phyloP scores from a whole-genome alignment of 1,140 invertebrate genomes.

The Diorhabda elongata region DNA sequence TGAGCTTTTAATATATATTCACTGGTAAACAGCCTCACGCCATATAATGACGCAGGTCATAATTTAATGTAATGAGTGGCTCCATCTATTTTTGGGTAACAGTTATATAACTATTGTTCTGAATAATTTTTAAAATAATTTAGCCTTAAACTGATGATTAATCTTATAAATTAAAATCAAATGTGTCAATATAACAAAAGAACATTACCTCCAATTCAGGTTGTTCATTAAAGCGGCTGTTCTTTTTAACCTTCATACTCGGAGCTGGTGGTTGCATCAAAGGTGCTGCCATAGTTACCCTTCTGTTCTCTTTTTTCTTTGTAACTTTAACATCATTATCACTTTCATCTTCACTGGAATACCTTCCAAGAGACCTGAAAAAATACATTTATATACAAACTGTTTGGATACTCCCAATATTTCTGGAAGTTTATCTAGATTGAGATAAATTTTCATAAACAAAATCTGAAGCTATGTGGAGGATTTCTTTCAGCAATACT shows the following conservation, averaged over 20 bases:
- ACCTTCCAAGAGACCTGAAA: constrained; percentile 51
- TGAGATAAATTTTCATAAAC: no score
- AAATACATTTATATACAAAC: constrained; percentile 5
- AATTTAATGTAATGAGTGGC: no score
- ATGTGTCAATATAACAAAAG: neutral
- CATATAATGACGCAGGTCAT: no score
- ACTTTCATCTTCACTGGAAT: constrained; percentile 58
- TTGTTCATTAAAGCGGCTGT: constrained; percentile 15
- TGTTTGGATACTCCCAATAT: neutral
- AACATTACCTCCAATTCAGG: constrained; percentile 25
- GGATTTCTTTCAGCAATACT: no score
- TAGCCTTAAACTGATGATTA: neutral
- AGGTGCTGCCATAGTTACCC: constrained; percentile 49
- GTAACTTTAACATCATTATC: constrained; percentile 38
- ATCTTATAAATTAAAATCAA: neutral
- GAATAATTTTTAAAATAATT: no score
- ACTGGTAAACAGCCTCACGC: no score
- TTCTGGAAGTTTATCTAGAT: no score
- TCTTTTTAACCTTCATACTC: constrained; percentile 15
- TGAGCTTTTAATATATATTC: no score
- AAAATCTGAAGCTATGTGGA: no score
- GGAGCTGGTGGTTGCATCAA: constrained; percentile 47
- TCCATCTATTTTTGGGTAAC: no score
- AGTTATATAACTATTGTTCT: no score
- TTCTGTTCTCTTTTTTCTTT: constrained; percentile 49